These are phyloP conservation scores for Premnoplex brunnescens DNA, from an alignment of 2,797 vertebrate species.

Conservation along the genomic window DNA sequence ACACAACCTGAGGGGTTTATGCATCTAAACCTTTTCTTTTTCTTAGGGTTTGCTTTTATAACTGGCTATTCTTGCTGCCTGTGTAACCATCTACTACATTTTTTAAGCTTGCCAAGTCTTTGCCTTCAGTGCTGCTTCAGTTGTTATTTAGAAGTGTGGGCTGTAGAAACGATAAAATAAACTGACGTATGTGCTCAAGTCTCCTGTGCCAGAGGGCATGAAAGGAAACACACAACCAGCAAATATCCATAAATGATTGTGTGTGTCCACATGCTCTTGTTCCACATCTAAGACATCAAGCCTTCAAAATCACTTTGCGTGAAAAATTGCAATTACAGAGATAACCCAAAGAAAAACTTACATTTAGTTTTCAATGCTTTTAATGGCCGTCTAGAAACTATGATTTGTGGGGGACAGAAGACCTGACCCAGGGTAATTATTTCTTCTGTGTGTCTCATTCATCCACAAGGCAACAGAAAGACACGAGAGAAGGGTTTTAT, in stretches of 20 bases:
- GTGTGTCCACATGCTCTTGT: background rate
- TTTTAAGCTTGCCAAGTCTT: constrained; percentile 8
- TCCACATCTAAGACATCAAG: background rate
- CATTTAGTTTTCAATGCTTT: background rate
- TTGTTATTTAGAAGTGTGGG: background rate
- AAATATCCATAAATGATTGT: background rate
- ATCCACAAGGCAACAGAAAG: background rate
- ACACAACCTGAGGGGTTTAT: background rate
- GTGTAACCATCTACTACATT: background rate
- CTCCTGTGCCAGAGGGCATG: background rate
- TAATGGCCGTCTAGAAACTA: background rate
- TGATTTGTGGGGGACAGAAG: background rate
- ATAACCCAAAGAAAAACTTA: background rate
- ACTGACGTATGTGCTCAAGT: background rate
- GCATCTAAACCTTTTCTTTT: background rate
- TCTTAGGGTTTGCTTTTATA: background rate
- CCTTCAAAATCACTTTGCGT: background rate
- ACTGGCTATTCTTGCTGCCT: background rate
- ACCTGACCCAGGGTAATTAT: background rate
- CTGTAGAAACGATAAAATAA: background rate
- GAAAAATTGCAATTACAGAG: background rate
- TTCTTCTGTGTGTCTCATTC: background rate
- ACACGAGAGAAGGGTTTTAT: background rate
- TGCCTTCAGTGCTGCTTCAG: background rate
- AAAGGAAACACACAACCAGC: background rate